A percentile compares a stretch with the other conserved stretches of the same genome.
Evolutionary conservation across 1,140 invertebrate genomes (phyloP).

Genomic region (Drosophila subobscura): DNA sequence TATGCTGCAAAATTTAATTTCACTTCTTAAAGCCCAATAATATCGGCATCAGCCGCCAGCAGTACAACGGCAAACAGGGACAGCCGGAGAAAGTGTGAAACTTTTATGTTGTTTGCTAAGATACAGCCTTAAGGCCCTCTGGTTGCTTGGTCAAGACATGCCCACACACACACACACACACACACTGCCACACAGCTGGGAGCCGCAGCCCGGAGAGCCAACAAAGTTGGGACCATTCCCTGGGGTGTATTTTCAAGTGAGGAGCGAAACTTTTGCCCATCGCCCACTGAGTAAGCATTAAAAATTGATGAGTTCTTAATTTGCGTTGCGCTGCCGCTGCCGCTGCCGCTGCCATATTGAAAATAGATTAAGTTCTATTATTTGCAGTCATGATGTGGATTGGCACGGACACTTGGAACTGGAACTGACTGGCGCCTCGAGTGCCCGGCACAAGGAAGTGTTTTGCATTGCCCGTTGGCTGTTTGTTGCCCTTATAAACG

Average conservation of each 20-base stretch:
- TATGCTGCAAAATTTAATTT: constrained; percentile 20
- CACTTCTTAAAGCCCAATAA: constrained; percentile 29
- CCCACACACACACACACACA: constrained; percentile 14
- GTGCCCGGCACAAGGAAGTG: constrained; percentile 26
- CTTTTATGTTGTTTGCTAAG: constrained; percentile 71
- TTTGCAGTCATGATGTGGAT: constrained; percentile 82
- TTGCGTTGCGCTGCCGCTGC: constrained; percentile 74
- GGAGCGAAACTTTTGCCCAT: constrained; percentile 40
- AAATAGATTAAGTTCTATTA: constrained; percentile 83
- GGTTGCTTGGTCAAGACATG: constrained; percentile 42
- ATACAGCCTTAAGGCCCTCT: constrained; percentile 70
- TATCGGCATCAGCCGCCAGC: constrained; percentile 30
- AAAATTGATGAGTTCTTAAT: constrained; percentile 83
- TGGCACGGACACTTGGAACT: constrained; percentile 77
- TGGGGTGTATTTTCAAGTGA: constrained; percentile 76
- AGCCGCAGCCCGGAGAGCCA: not conserved
- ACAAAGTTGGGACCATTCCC: constrained; percentile 58
- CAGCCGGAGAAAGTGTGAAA: constrained; percentile 61
- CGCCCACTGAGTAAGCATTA: constrained; percentile 70
- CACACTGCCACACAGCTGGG: not conserved
- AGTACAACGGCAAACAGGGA: constrained; percentile 25
- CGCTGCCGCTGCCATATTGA: constrained; percentile 69
- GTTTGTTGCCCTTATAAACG: constrained; percentile 71
- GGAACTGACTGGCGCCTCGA: constrained; percentile 29
- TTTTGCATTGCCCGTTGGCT: constrained; percentile 24